Evolutionary conservation across 2,888 invertebrate species (phyloP).

Genomic region (Drosophila flavopinicola): DNA sequence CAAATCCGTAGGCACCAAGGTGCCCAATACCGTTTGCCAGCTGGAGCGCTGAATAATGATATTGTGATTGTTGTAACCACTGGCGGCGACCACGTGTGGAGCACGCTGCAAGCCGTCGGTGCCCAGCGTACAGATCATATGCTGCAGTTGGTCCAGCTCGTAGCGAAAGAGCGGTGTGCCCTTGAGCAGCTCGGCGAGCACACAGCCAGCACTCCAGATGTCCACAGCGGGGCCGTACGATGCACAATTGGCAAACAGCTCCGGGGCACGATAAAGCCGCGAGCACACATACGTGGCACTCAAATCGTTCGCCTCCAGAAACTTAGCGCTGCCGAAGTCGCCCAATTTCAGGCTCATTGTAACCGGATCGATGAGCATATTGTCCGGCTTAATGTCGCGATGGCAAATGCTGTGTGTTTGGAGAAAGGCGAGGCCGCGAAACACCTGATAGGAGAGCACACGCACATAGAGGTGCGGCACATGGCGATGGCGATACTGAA

Average conservation of each 20-base stretch:
- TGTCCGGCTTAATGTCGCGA: constrained; percentile 99
- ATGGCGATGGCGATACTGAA: constrained; percentile 94
- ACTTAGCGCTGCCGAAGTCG: constrained; percentile 99
- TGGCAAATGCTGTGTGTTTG: constrained; percentile 99
- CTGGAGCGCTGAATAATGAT: constrained; percentile 95
- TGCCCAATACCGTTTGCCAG: constrained; percentile 98
- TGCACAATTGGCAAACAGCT: constrained; percentile 99
- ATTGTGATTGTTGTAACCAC: not conserved
- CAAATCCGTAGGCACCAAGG: constrained; percentile 94
- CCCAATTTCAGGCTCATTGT: constrained; percentile 98
- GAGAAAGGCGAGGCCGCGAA: constrained; percentile 99
- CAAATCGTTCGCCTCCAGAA: constrained; percentile 95
- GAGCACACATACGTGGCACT: constrained; percentile 99
- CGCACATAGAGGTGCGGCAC: constrained; percentile 99
- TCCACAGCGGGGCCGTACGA: constrained; percentile 97
- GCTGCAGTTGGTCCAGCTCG: constrained; percentile 98
- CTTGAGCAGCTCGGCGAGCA: constrained; percentile 97
- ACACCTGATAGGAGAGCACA: constrained; percentile 99
- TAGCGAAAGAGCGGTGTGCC: constrained; percentile 98
- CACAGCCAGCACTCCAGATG: constrained; percentile 99
- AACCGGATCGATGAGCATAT: constrained; percentile 97
- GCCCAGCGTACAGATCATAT: constrained; percentile 98
- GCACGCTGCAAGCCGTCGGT: constrained; percentile 95
- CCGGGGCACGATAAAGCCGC: constrained; percentile 98
- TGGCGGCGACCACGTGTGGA: constrained; percentile 5